Evolutionary conservation across 1,140 invertebrate species (phyloP), one percentile per base, ranked within the genome.

Genomic region (Eueides isabella): DNA sequence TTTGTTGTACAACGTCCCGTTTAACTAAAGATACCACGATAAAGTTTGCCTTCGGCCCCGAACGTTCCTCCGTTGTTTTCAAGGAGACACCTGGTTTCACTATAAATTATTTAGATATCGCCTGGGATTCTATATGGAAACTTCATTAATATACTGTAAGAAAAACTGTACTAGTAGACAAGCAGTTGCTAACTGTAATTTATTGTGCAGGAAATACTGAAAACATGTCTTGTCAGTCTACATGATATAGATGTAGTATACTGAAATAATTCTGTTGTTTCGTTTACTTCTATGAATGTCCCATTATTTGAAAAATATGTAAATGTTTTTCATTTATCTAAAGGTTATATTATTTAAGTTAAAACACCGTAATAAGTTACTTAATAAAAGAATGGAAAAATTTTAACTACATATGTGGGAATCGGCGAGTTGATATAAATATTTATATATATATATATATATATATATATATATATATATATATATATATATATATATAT

Each of bases 101-200:
- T 71, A 88, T 89, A 89, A 91, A 89, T 91, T 90, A 91, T 91
- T 87, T 86, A 91, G 85, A 87, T 89, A 85, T 88, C 85, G 80
- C 80, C 77, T 79, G 83, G 86, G 85, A 89, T 90, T 87, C 84
- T 88, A 80, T 77, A 80, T 77, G 75, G 76, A 75, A 82, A 80
- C 80, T 88, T 86, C 87, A 86, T 91, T 91, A 89, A 88, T 88
- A 91, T 88, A 88, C 86, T 79, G 81, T 77, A 81, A 86, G 83
- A 90, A 90, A 88, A 87, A 87, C 73, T 82, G 74, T 70, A 74
- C 64, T 72, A 79, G 41, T 67, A 64, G 67, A 75, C 78, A 72
- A 72, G 77, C 80, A 76, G 64, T 82, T 75, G 72, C 63, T 72
- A 67, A 72, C 69, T 70, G 80, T 84, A 85, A 83, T 84, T 87